Evolutionary conservation across 2,797 vertebrate genomes (phyloP), one percentile per base, ranked within the genome.

Genomic region (Gobio occitaniae): DNA sequence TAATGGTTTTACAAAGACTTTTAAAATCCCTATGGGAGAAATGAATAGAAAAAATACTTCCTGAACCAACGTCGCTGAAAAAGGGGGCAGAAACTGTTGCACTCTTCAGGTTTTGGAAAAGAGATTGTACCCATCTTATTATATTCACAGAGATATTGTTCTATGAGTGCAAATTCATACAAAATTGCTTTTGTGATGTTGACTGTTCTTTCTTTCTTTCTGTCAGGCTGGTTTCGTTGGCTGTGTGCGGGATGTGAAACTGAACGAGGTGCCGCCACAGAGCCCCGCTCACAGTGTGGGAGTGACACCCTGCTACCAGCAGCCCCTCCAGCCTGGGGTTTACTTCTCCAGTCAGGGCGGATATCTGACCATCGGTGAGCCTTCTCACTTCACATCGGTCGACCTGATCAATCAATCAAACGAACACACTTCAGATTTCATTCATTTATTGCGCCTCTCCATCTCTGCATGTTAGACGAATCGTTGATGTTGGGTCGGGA

Each of bases 311-410:
- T 99, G 98, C 90, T 95, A 95, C 6, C 94, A 92, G 47, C 93
- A 92, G 0, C 15, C 91, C 0, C 92, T 96, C 15, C 96, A 97
- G 88, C 93, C 90, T 0, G 98, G 97, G 0, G 89, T 94, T 0
- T 97, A 97, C 93, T 98, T 99, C 29, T 41, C 97, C 0, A 84
- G 83, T 0, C 91, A 90, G 0, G 94, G 96, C 2, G 98, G 97
- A 54, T 93, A 93, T 83, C 0, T 99, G 1, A 11, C 88, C 0
- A 91, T 97, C 69, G 97, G 98, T 99, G 89, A 47, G 80, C 32
- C 1, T 21, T 65, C 61, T 32, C 63, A 3, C 29, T 65, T 65
- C 63, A 65, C 63, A 16, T 8, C 29, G 1, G 52, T 32, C 63
- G 0, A 32, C 63, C 13, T 65, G 63, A 63, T 29, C 12, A 2